Evolutionary conservation across 1,140 invertebrate genomes (phyloP).

Genomic region (Atta texana): DNA sequence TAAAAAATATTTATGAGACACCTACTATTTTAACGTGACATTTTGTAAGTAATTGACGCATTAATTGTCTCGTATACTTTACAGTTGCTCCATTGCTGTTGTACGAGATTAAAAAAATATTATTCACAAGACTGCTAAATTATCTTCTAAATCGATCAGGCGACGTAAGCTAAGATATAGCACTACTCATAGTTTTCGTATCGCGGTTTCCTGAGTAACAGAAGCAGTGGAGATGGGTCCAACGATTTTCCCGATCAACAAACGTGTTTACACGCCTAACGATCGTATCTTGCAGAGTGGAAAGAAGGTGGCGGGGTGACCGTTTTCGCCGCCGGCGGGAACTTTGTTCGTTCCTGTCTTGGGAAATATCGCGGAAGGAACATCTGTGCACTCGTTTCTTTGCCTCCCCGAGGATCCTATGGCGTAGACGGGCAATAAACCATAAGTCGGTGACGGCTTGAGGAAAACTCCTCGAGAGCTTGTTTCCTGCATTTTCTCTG

Average conservation of each 20-base stretch:
- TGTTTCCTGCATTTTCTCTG: constrained; percentile 65
- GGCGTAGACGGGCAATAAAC: constrained; percentile 75
- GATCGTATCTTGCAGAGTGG: constrained; percentile 39
- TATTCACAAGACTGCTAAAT: neutral
- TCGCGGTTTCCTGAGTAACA: constrained; percentile 36
- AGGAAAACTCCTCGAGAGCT: constrained; percentile 70
- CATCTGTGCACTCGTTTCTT: constrained; percentile 76
- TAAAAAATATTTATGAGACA: too few species aligned
- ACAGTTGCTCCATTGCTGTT: too few species aligned
- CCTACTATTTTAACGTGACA: neutral
- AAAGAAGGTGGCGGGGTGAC: constrained; percentile 9
- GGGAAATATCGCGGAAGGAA: constrained; percentile 76
- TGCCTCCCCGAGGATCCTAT: constrained; percentile 70
- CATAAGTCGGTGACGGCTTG: constrained; percentile 77
- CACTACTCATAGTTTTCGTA: constrained; percentile 33
- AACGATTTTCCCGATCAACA: constrained; percentile 61
- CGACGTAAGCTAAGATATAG: neutral
- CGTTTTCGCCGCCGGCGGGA: constrained; percentile 35
- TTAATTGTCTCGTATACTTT: neutral
- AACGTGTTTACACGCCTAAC: constrained; percentile 66
- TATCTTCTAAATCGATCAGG: neutral
- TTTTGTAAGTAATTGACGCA: neutral
- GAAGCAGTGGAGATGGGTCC: neutral
- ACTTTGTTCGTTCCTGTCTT: constrained; percentile 71
- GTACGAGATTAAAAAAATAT: neutral